Base-by-base conservation (phyloP, 2,888 invertebrate species). In the Aspidapion aeneum region DNA sequence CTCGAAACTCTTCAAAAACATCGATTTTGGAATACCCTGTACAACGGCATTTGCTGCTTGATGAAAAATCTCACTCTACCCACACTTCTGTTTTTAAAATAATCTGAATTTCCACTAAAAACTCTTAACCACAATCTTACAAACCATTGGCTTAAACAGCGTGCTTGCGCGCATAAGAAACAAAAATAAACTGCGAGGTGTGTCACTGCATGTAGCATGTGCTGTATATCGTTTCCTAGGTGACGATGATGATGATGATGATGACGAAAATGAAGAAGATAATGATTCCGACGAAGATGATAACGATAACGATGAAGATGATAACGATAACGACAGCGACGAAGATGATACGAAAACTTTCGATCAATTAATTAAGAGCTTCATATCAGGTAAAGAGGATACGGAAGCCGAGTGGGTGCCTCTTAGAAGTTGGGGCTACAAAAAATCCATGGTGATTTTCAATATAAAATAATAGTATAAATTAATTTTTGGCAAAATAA, bases 221-320 rank as follows among this genome's bases (percentile, higher is more conserved):
- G 35, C 35, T 35, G 35, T 35, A n/a, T 78, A 21, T 66, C 63
- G 61, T 66, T 66, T 63, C 59, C 54, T 59, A 19, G 81, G 83
- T 7, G 80, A 84, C 1, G 79, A 83, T 1, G 79, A 83, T 62
- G 80, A 83, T 67, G 80, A 81, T 63, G 79, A 84, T 65, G 83
- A 84, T 1, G 81, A 84, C 48, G 81, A 84, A 18, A 81, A 82
- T 68, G 81, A 58, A 16, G 63, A 65, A 18, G 51, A 81, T 52
- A 74, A 81, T 7, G 75, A 81, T 57, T 77, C 79, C 58, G 78
- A 82, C 20, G 79, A 81, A 65, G 78, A 80, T 65, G 76, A 80
- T 57, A 77, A 84, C 61, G 81, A 83, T 65, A 81, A 82, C 62
- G 80, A 84, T 66, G 83, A 85, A 2, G 82, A 85, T 21, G 81